A percentile compares a stretch with the other conserved stretches of the same genome.
These are phyloP conservation scores for Montipora capricornis DNA, from an alignment of 64 coral and sea anemone genomes.

Conservation along the genomic window DNA sequence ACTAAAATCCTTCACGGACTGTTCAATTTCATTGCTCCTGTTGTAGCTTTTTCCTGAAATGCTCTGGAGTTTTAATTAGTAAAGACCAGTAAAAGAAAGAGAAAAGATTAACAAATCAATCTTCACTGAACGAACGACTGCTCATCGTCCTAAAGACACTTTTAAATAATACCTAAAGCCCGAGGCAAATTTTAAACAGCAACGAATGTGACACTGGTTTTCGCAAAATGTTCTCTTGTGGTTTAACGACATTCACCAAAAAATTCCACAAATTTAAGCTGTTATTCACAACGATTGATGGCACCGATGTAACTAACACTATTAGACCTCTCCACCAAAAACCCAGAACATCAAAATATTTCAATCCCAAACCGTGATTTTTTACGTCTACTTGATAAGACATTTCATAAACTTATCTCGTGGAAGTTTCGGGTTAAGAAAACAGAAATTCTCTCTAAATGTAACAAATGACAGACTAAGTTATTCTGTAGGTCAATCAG, in stretches of 20 bases:
- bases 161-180: too few relatives aligned
- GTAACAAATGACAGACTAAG: constrained; percentile 17
- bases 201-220: neutral
- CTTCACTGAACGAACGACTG: neutral
- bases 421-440: neutral
- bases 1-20: neutral
- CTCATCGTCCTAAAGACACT: too few relatives aligned
- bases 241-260: neutral
- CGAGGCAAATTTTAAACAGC: too few relatives aligned
- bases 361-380: neutral
- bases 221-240: neutral
- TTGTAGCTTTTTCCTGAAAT: neutral
- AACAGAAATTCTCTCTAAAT: neutral
- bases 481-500: constrained; percentile 28
- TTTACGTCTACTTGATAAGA: neutral
- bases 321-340: neutral
- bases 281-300: neutral
- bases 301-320: neutral
- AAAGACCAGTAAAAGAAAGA: neutral
- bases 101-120: neutral
- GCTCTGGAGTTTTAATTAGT: neutral
- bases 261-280: neutral
- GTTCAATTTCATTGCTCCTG: neutral
- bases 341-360: neutral
- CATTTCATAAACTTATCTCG: neutral